These are phyloP conservation scores for Mustela erminea DNA, from an alignment of 2,797 vertebrate species.

Conservation along the genomic window DNA sequence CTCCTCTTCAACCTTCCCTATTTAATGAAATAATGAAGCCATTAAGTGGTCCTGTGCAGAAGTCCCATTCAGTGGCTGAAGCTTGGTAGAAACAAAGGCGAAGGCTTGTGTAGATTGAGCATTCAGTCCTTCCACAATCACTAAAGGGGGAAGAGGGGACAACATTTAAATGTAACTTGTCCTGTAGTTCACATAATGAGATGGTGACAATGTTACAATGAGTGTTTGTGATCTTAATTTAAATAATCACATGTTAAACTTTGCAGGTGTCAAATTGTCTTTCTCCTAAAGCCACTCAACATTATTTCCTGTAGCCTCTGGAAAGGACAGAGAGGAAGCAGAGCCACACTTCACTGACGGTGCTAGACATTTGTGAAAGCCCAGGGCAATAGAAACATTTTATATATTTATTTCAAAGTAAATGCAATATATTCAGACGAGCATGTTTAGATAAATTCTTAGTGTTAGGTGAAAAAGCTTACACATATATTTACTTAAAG, in stretches of 20 bases:
- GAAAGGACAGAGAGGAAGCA: not conserved
- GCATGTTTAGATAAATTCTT: not conserved
- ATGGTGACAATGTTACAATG: not conserved
- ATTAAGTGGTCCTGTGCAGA: not conserved
- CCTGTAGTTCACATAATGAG: not conserved
- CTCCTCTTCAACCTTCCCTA: conserved; percentile 4
- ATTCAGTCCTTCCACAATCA: not conserved
- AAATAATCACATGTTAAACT: conserved; percentile 29
- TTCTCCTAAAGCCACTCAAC: not conserved
- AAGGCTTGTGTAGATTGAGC: not conserved
- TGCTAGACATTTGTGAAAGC: conserved; percentile 4
- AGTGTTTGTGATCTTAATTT: conserved; percentile 42
- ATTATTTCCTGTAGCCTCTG: not conserved
- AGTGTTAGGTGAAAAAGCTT: not conserved
- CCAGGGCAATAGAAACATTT: conserved; percentile 1
- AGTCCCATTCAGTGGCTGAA: not conserved
- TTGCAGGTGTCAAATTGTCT: not conserved
- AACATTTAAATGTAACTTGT: not conserved
- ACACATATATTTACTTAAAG: not conserved
- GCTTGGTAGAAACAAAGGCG: not conserved
- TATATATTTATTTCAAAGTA: conserved; percentile 33
- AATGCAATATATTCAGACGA: conserved; percentile 18
- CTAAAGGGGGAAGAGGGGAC: not conserved
- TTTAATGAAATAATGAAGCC: conserved; percentile 50
- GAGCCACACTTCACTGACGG: not conserved